phyloP scores from a whole-genome alignment of 2,888 invertebrate species.

The Caenorhabditis sinica region DNA sequence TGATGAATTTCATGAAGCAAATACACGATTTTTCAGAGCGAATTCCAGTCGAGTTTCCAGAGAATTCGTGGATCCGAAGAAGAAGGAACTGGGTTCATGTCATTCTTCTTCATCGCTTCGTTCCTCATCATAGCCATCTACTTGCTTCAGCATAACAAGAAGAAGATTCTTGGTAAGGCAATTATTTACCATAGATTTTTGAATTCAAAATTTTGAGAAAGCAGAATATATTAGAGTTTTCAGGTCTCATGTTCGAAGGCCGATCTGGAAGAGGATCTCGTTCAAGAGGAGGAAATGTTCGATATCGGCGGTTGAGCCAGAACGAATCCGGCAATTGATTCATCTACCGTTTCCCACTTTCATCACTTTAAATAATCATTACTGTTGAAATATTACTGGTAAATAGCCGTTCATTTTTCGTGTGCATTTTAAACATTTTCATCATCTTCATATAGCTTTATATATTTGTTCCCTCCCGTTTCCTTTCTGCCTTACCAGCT shows the following conservation, averaged over 20 bases:
- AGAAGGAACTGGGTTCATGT: conserved; percentile 63
- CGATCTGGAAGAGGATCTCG: conserved; percentile 48
- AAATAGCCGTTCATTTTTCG: conserved; percentile 5
- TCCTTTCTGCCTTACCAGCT: conserved; percentile 14
- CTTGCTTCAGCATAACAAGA: conserved; percentile 73
- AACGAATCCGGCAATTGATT: conserved; percentile 55
- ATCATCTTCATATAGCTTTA: conserved; percentile 52
- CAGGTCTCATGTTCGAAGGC: conserved; percentile 74
- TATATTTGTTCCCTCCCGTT: conserved; percentile 13
- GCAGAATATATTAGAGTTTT: not conserved
- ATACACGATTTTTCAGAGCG: conserved; percentile 26
- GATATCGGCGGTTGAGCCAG: conserved; percentile 71
- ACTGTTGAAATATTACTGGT: conserved; percentile 51
- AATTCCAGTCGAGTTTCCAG: conserved; percentile 38
- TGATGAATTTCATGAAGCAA: not conserved
- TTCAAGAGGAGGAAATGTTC: conserved; percentile 61
- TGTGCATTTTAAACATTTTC: conserved; percentile 51
- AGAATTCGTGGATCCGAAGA: conserved; percentile 38
- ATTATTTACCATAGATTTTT: not conserved
- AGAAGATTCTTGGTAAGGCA: conserved; percentile 68
- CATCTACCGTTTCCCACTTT: not conserved
- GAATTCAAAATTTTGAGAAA: not conserved
- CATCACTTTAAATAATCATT: not conserved
- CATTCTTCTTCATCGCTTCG: conserved; percentile 58
- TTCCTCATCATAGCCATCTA: conserved; percentile 65